Evolutionary conservation across 2,888 invertebrate genomes (phyloP).

Genomic region (Drosophila borborema): DNA sequence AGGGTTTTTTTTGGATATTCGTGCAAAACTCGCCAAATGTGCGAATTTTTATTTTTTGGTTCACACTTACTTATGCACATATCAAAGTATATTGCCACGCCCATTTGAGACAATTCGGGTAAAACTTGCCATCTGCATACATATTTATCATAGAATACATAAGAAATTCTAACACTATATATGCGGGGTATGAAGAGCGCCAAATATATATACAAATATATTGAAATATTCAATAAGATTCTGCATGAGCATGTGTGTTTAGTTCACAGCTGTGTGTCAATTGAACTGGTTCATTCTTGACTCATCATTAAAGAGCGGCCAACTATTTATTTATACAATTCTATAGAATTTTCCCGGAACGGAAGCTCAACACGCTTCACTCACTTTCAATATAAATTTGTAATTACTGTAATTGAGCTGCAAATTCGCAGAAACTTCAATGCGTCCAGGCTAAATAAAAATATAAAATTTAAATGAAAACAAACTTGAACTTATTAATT

Average conservation of each 20-base stretch:
- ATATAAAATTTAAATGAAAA: background rate
- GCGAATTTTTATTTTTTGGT: conserved; percentile 33
- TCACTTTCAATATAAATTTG: background rate
- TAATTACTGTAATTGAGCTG: background rate
- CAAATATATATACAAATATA: background rate
- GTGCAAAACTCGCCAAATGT: conserved; percentile 36
- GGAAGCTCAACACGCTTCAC: background rate
- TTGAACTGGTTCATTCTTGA: background rate
- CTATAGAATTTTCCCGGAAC: background rate
- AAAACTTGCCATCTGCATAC: background rate
- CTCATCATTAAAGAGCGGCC: background rate
- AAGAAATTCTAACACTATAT: background rate
- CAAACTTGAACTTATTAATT: conserved; percentile 52
- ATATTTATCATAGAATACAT: conserved; percentile 5
- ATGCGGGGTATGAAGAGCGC: too few relatives aligned
- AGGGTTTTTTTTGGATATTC: conserved; percentile 9
- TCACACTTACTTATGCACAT: conserved; percentile 8
- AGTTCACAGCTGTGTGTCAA: too few relatives aligned
- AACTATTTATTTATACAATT: background rate
- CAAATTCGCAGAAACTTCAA: background rate
- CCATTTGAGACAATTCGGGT: conserved; percentile 1
- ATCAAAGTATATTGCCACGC: conserved; percentile 6
- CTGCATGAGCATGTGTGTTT: background rate
- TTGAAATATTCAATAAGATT: conserved; percentile 7
- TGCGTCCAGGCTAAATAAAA: conserved; percentile 5